phyloP scores from a whole-genome alignment of 2,888 invertebrate species.

The Idaea biselata region DNA sequence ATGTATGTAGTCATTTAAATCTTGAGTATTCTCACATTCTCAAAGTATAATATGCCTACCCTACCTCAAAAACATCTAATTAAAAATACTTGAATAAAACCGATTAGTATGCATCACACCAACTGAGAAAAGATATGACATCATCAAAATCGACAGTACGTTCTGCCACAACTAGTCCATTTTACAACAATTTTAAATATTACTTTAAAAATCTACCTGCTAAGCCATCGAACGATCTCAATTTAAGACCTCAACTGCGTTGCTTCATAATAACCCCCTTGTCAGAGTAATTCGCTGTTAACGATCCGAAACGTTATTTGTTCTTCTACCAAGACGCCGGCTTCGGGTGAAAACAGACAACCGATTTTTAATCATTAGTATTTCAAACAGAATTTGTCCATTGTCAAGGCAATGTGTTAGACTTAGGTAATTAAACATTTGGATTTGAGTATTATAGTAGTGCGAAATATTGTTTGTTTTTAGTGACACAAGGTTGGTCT shows the following conservation, averaged over 20 bases:
- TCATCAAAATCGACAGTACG: neutral
- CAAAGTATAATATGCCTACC: too few species aligned
- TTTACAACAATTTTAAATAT: neutral
- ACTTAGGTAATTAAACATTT: too few species aligned
- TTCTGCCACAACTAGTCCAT: neutral
- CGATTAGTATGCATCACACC: neutral
- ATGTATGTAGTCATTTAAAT: too few species aligned
- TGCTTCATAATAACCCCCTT: conserved; percentile 66
- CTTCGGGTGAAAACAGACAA: conserved; percentile 13
- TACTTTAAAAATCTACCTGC: conserved; percentile 36
- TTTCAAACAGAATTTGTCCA: neutral
- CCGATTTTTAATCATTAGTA: neutral
- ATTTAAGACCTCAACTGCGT: conserved; percentile 41
- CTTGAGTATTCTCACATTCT: too few species aligned
- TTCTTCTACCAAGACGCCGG: conserved; percentile 67
- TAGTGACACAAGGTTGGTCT: too few species aligned
- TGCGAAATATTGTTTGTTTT: too few species aligned
- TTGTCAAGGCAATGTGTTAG: too few species aligned
- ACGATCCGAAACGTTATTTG: conserved; percentile 78
- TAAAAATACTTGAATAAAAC: neutral
- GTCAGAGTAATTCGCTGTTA: conserved; percentile 66
- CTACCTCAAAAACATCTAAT: too few species aligned
- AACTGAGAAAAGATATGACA: neutral
- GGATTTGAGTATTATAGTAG: too few species aligned
- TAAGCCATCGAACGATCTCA: conserved; percentile 43